Conservation (phyloP, 2,113 vertebrate genomes). For the Dasypus novemcinctus region DNA sequence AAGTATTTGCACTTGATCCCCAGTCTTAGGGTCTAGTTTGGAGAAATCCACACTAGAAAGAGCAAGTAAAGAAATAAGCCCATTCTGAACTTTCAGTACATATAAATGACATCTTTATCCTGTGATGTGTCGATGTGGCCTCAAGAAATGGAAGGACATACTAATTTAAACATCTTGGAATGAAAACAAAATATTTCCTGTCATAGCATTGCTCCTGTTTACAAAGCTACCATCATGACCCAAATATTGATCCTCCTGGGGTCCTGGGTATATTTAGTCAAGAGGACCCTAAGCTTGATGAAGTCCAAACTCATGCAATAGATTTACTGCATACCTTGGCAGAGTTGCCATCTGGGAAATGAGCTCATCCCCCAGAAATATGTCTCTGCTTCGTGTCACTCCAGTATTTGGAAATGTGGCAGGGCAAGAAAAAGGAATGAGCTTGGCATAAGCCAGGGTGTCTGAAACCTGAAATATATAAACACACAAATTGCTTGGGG, state of each 20-base stretch:
- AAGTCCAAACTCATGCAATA: slow-evolving; percentile 45
- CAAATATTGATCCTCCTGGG: slow-evolving; percentile 18
- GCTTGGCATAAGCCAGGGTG: slow-evolving; percentile 47
- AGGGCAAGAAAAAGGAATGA: slow-evolving; percentile 31
- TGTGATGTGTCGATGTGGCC: not conserved
- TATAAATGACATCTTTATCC: not conserved
- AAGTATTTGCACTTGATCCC: not conserved
- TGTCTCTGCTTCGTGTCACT: not conserved
- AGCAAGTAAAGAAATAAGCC: not conserved
- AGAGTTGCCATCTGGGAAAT: slow-evolving; percentile 16
- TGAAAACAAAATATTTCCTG: slow-evolving; percentile 20
- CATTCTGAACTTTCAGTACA: not conserved
- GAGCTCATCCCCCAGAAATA: slow-evolving; percentile 57
- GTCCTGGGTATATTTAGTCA: slow-evolving; percentile 28
- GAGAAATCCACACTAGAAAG: not conserved
- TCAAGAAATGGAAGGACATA: slow-evolving; percentile 38
- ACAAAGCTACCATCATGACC: slow-evolving; percentile 33
- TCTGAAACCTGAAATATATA: slow-evolving; percentile 52
- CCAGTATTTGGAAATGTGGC: slow-evolving; percentile 44
- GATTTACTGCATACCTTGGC: slow-evolving; percentile 17
- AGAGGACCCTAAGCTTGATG: slow-evolving; percentile 10
- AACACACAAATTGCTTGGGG: slow-evolving; percentile 51
- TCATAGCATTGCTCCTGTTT: not conserved
- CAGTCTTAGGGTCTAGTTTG: not conserved
- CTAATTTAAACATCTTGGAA: not conserved